These are phyloP conservation scores for Drosophila triauraria DNA, from an alignment of 1,140 invertebrate species.

Conservation along the genomic window DNA sequence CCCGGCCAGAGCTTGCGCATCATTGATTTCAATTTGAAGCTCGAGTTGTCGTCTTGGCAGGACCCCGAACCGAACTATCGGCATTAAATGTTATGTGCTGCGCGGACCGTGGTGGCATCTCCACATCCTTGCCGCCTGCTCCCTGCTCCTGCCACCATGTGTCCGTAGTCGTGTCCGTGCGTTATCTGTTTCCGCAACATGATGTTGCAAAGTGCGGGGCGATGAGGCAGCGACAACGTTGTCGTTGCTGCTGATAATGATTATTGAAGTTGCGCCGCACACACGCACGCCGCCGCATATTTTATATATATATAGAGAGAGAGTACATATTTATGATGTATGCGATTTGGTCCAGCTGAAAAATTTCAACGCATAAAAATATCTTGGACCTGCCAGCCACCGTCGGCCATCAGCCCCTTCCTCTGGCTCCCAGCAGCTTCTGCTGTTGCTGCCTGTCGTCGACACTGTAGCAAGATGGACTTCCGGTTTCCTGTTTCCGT, in stretches of 20 bases:
- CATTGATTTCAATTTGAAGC: conserved; percentile 84
- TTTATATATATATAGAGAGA: conserved; percentile 14
- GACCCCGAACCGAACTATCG: conserved; percentile 63
- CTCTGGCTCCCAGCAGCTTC: conserved; percentile 3
- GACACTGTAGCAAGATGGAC: conserved; percentile 85
- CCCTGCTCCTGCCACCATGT: conserved; percentile 39
- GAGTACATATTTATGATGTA: conserved; percentile 54
- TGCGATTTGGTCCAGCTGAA: conserved; percentile 82
- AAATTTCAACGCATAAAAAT: conserved; percentile 84
- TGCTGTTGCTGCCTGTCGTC: conserved; percentile 60
- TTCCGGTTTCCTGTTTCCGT: conserved; percentile 85
- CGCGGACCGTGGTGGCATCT: conserved; percentile 32
- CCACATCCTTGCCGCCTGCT: conserved; percentile 2
- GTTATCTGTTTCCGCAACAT: conserved; percentile 84
- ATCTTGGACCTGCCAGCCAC: conserved; percentile 67
- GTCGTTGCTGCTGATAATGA: conserved; percentile 71
- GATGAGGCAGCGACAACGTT: conserved; percentile 50
- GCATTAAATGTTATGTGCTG: conserved; percentile 80
- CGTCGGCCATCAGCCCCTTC: not conserved
- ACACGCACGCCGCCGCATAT: conserved; percentile 27
- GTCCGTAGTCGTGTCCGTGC: conserved; percentile 73
- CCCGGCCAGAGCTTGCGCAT: conserved; percentile 71
- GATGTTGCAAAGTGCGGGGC: conserved; percentile 69
- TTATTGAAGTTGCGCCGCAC: conserved; percentile 76
- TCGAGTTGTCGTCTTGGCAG: conserved; percentile 66